Evolutionary conservation across 2,888 invertebrate species (phyloP).

Genomic region (Ochropleura leucogaster): DNA sequence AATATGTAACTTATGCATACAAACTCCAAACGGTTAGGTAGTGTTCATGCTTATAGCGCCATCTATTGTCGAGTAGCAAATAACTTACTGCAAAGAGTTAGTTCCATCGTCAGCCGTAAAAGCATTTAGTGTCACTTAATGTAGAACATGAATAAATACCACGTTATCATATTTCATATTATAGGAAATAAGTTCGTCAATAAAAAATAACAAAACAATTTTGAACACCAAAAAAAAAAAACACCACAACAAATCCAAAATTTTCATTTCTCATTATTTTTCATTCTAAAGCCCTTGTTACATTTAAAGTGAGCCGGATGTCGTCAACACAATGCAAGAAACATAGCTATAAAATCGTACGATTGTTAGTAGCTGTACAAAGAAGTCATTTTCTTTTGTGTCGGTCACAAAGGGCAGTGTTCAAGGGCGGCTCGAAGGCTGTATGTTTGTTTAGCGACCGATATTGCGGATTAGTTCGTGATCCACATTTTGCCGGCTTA

Average conservation of each 20-base stretch:
- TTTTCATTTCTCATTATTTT: constrained; percentile 35
- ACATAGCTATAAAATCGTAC: constrained; percentile 63
- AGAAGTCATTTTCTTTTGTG: constrained; percentile 83
- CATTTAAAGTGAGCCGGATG: constrained; percentile 65
- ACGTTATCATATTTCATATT: neutral
- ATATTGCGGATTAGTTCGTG: constrained; percentile 81
- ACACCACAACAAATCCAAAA: constrained; percentile 15
- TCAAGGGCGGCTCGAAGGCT: constrained; percentile 80
- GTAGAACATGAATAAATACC: neutral
- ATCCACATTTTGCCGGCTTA: constrained; percentile 61
- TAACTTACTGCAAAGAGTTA: constrained; percentile 41
- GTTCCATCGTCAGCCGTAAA: constrained; percentile 40
- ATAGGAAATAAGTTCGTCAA: neutral
- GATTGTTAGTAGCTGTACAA: constrained; percentile 75
- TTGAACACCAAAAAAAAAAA: neutral
- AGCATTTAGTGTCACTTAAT: neutral
- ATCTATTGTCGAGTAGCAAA: constrained; percentile 76
- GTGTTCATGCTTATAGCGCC: constrained; percentile 62
- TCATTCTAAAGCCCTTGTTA: constrained; percentile 61
- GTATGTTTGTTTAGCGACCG: constrained; percentile 76
- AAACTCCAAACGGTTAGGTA: neutral
- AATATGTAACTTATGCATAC: neutral
- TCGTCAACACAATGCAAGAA: constrained; percentile 67
- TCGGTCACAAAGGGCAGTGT: constrained; percentile 78
- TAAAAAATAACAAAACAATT: neutral